These are phyloP conservation scores for Hylyphantes graminicola DNA, from an alignment of 1,140 invertebrate species.

Conservation along the genomic window DNA sequence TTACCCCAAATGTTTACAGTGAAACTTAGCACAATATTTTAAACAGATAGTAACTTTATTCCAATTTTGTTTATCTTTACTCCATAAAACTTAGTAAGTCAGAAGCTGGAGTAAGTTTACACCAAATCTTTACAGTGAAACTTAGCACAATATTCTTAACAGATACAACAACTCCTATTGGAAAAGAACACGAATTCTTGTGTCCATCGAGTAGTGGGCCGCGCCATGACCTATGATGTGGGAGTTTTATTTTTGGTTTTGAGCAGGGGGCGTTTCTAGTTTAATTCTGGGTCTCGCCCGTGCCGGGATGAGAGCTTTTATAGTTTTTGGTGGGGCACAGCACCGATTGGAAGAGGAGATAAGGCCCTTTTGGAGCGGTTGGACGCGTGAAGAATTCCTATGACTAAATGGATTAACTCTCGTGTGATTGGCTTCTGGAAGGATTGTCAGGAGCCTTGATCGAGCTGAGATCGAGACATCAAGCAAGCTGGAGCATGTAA, in stretches of 20 bases:
- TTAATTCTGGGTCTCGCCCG: conserved; percentile 52
- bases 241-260: conserved; percentile 55
- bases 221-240: conserved; percentile 46
- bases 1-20: too few species aligned
- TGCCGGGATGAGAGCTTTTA: conserved; percentile 32
- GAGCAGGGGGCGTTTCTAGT: conserved; percentile 49
- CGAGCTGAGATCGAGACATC: too few species aligned
- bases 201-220: conserved; percentile 10
- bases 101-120: too few species aligned
- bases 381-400: conserved; percentile 38
- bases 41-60: too few species aligned
- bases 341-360: conserved; percentile 30
- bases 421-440: conserved; percentile 37
- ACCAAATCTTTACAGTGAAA: too few species aligned
- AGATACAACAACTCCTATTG: too few species aligned
- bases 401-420: conserved; percentile 33
- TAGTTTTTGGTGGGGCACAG: conserved; percentile 52
- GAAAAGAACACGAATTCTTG: too few species aligned
- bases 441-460: background rate
- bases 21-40: too few species aligned
- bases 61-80: too few species aligned
- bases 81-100: too few species aligned
- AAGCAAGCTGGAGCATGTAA: too few species aligned
- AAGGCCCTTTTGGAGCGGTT: conserved; percentile 44
- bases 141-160: too few species aligned